Evolutionary conservation across 2,113 vertebrate genomes (phyloP).

Genomic region (Lamprologus speciosus): DNA sequence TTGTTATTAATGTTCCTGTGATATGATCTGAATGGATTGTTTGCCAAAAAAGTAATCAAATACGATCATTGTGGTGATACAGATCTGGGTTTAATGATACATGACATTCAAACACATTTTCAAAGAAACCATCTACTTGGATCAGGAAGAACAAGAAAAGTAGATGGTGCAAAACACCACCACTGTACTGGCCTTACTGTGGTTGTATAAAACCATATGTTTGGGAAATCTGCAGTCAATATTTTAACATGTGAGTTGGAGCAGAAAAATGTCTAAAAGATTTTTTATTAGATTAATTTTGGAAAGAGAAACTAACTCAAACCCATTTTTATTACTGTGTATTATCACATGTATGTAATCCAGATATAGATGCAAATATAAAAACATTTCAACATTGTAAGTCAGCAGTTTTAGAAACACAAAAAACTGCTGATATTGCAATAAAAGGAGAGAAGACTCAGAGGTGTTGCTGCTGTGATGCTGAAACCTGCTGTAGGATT

Average conservation of each 20-base stretch:
- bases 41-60: neutral
- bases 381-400: neutral
- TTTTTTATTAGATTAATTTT: rapidly evolving
- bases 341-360: neutral
- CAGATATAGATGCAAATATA: neutral
- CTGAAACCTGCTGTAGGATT: neutral
- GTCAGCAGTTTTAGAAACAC: neutral
- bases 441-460: neutral
- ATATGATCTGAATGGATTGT: neutral
- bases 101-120: neutral
- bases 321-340: neutral
- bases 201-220: neutral
- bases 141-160: neutral
- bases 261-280: neutral
- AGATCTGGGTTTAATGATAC: neutral
- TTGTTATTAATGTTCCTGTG: neutral
- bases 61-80: neutral
- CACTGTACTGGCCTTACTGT: neutral
- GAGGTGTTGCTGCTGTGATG: neutral
- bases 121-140: neutral
- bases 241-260: neutral
- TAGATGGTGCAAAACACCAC: neutral
- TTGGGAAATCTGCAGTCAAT: neutral
- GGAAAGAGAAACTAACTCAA: neutral
- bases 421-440: neutral